Evolutionary conservation across 2,888 invertebrate genomes (phyloP).

Genomic region (Sinopyrophorus schimmeli): DNA sequence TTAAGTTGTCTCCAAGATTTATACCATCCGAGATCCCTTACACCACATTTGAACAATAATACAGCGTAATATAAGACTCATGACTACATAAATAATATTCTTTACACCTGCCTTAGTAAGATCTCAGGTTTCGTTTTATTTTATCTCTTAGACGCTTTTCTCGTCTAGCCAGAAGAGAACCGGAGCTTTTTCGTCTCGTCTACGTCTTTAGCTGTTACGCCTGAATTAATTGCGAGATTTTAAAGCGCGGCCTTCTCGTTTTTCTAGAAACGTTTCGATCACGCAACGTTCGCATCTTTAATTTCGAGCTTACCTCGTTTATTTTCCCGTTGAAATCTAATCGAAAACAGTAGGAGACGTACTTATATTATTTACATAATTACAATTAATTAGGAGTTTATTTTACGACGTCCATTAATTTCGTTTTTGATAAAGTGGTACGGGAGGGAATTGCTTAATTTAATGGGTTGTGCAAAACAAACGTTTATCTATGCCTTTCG

Average conservation of each 20-base stretch:
- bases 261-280: too few relatives aligned
- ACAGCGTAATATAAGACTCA: constrained; percentile 25
- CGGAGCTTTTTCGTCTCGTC: constrained; percentile 18
- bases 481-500: too few relatives aligned
- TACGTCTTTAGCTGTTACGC: constrained; percentile 15
- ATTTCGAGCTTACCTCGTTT: too few relatives aligned
- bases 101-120: constrained; percentile 22
- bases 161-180: constrained; percentile 22
- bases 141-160: constrained; percentile 17
- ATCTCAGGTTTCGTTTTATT: constrained; percentile 26
- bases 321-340: too few relatives aligned
- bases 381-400: too few relatives aligned
- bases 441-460: too few relatives aligned
- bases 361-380: too few relatives aligned
- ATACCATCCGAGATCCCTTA: constrained; percentile 20
- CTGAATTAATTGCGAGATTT: constrained; percentile 24
- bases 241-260: neutral
- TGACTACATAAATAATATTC: constrained; percentile 29
- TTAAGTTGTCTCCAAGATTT: constrained; percentile 19
- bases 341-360: too few relatives aligned
- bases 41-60: constrained; percentile 28
- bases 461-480: too few relatives aligned
- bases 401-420: too few relatives aligned
- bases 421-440: too few relatives aligned
- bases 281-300: too few relatives aligned